phyloP scores from a whole-genome alignment of 2,888 invertebrate genomes.

The Metallyticus violacea region DNA sequence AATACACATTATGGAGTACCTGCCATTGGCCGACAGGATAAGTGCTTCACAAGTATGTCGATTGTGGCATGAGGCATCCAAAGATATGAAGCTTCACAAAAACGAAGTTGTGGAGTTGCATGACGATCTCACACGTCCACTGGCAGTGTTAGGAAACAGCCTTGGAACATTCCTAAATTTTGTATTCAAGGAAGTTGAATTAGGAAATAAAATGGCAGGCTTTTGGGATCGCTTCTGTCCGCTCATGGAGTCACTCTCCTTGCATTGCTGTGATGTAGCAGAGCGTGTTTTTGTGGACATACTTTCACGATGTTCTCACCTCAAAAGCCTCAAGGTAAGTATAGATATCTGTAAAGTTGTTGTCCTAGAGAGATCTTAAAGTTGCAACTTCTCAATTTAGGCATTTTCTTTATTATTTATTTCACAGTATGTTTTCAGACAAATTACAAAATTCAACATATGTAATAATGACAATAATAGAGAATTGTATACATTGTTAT shows the following conservation, averaged over 20 bases:
- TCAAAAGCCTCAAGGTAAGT: conserved; percentile 56
- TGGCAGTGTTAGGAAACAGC: conserved; percentile 27
- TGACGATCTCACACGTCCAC: conserved; percentile 28
- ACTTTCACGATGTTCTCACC: conserved; percentile 54
- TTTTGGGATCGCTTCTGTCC: conserved; percentile 61
- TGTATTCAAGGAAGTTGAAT: conserved; percentile 55
- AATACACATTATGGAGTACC: conserved; percentile 60
- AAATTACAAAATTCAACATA: too few relatives aligned
- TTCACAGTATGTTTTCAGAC: too few relatives aligned
- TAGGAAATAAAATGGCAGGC: conserved; percentile 50
- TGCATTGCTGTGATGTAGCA: conserved; percentile 61
- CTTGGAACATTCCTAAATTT: conserved; percentile 48
- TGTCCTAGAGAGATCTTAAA: too few relatives aligned
- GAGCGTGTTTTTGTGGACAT: conserved; percentile 62
- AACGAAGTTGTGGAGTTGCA: conserved; percentile 52
- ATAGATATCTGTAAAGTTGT: neutral
- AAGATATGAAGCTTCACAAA: conserved; percentile 56
- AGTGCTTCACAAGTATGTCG: conserved; percentile 62
- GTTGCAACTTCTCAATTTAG: too few relatives aligned
- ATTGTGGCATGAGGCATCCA: conserved; percentile 65
- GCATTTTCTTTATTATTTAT: too few relatives aligned
- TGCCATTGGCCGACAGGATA: conserved; percentile 63
- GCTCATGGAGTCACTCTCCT: conserved; percentile 53
- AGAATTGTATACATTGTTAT: too few relatives aligned
- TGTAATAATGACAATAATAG: too few relatives aligned